phyloP scores from a whole-genome alignment of 2,888 invertebrate genomes.

The Platycheirus rosarum region DNA sequence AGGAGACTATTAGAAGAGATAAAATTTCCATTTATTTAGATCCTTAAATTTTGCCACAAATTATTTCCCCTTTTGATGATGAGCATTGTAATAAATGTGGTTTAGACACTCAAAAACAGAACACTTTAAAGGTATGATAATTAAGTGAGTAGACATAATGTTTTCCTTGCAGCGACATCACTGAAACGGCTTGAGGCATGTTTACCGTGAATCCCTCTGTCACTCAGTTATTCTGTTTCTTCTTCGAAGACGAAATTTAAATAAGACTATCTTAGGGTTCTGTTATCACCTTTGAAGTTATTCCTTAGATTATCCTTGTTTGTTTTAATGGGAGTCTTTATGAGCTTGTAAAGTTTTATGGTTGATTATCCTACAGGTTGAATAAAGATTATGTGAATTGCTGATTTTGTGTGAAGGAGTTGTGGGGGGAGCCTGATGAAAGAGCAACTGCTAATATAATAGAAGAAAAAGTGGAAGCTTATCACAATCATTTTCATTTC shows the following conservation, averaged over 20 bases:
- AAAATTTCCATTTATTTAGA: too few species aligned
- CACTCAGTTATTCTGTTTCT: constrained; percentile 66
- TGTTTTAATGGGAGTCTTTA: constrained; percentile 71
- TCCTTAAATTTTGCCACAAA: neutral
- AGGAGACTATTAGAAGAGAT: too few species aligned
- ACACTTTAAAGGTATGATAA: constrained; percentile 44
- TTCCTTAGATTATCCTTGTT: constrained; percentile 64
- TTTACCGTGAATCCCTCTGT: constrained; percentile 31
- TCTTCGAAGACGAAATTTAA: constrained; percentile 24
- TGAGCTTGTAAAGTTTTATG: constrained; percentile 67
- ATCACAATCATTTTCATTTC: too few species aligned
- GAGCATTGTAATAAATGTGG: neutral
- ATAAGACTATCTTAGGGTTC: constrained; percentile 21
- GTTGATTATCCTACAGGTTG: constrained; percentile 69
- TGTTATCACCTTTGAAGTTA: constrained; percentile 73
- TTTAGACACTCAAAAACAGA: neutral
- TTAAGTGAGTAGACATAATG: constrained; percentile 51
- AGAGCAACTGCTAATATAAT: too few species aligned
- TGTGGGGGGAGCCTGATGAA: neutral
- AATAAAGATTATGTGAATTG: constrained; percentile 39
- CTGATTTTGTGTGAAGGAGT: constrained; percentile 10
- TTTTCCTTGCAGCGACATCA: constrained; percentile 16
- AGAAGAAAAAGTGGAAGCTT: too few species aligned
- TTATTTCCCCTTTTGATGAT: neutral
- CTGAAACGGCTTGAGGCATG: constrained; percentile 49